Percentiles rank a stretch among this genome's conserved stretches.
These are phyloP conservation scores for Dinocampus coccinellae DNA, from an alignment of 2,888 invertebrate species.

Conservation along the genomic window DNA sequence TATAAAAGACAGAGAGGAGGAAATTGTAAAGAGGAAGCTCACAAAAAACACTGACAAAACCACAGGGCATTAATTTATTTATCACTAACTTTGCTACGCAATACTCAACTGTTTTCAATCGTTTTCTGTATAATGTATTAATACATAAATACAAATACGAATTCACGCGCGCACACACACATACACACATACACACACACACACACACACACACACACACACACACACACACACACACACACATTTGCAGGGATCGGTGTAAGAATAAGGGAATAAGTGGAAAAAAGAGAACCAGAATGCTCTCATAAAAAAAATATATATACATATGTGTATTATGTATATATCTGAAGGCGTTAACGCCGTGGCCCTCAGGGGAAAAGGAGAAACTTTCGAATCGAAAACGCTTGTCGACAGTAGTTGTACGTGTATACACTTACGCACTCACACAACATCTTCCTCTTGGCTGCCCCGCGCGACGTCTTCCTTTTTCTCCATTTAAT, in stretches of 20 bases:
- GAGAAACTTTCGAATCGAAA: background rate
- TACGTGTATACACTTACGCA: no score
- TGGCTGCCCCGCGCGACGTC: background rate
- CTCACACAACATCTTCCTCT: no score
- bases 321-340: background rate
- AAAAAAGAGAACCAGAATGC: background rate
- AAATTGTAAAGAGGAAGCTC: background rate
- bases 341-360: background rate
- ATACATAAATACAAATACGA: no score
- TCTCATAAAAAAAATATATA: background rate
- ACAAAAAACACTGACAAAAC: constrained; percentile 23
- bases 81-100: constrained; percentile 19
- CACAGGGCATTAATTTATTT: constrained; percentile 29
- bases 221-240: background rate
- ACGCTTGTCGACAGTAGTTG: background rate
- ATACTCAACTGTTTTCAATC: constrained; percentile 4
- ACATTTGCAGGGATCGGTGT: background rate
- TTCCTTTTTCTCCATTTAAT: background rate
- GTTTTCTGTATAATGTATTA: constrained; percentile 1
- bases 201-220: background rate
- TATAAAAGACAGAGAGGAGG: background rate
- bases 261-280: background rate
- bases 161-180: no score
- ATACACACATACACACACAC: no score
- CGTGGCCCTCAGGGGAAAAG: background rate